Conservation (phyloP, 2,113 vertebrate species). For the Notarius quadriscutis region DNA sequence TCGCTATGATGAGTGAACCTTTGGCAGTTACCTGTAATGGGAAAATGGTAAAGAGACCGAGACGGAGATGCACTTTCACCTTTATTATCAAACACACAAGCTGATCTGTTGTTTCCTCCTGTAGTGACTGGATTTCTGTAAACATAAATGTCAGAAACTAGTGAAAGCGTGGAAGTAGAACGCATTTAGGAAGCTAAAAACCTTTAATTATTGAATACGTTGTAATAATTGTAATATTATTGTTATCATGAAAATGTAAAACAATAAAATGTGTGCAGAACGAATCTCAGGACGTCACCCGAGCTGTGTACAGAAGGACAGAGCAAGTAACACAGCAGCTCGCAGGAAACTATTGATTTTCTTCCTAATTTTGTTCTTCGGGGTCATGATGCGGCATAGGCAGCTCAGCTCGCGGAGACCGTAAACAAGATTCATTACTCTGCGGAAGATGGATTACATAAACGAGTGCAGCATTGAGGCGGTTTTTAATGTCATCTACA, state of each 20-base stretch:
- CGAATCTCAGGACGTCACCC: not conserved
- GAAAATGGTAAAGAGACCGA: not conserved
- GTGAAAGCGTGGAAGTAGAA: not conserved
- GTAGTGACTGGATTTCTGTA: not conserved
- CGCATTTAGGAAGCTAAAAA: not conserved
- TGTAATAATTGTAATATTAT: not conserved
- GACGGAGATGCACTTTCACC: not conserved
- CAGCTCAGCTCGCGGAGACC: not conserved
- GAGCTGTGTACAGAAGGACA: not conserved
- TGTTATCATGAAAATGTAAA: not conserved
- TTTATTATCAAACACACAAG: not conserved
- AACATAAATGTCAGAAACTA: not conserved
- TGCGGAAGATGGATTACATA: not conserved
- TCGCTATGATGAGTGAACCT: not conserved
- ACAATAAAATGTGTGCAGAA: not conserved
- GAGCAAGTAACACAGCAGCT: not conserved
- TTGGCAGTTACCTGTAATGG: not conserved
- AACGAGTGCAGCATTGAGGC: not conserved
- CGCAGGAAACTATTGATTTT: not conserved
- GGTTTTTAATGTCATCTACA: constrained; percentile 2
- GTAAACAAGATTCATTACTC: not conserved
- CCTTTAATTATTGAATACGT: not conserved
- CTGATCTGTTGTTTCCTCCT: not conserved
- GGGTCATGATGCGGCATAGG: not conserved
- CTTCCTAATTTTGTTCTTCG: not conserved